Evolutionary conservation across 2,888 invertebrate species (phyloP), one percentile per base, ranked within the genome.

Genomic region (Epinotia ramella): DNA sequence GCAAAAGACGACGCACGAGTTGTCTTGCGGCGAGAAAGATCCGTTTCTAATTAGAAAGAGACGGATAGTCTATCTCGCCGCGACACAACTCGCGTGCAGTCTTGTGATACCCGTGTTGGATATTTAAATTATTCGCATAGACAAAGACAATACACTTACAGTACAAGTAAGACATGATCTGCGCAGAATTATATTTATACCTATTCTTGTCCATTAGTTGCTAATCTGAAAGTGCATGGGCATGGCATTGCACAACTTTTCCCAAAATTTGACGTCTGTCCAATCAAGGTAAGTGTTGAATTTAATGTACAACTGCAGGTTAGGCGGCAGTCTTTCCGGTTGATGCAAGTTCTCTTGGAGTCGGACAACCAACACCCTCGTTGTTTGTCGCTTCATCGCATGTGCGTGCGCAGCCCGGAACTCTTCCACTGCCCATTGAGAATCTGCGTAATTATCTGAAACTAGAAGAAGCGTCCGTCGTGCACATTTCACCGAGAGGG

Each of bases 281-380:
- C 63, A 44, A n/a, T 56, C 24, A n/a, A 72, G 20, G 40, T 72
- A 72, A 20, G 71, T 72, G 44, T 72, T 20, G 44, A 57, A 12
- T 64, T 64, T n/a, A 56, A 72, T 20, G 56, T 72, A 72, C 11
- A 20, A 20, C 44, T 24, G 33, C n/a, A 72, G 16, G n/a, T 56
- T 7, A 6, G 40, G 12, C 2, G 71, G 71, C 18, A 72, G n/a
- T 11, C 12, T 64, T 16, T 40, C n/a, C 20, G 24, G 24, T 20
- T 56, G 28, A 24, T 53, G 56, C 9, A 72, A 56, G 16, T 63
- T 63, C 5, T 53, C 56, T 40, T 40, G 40, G 40, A 40, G 40
- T 24, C 16, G 56, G n/a, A 72, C 40, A 12, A 72, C 44, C 40
- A 72, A 12, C 24, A 72, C 56, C 9, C 64, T 18, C 6, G 71